phyloP scores from a whole-genome alignment of 2,797 vertebrate genomes.

The Pygocentrus nattereri region DNA sequence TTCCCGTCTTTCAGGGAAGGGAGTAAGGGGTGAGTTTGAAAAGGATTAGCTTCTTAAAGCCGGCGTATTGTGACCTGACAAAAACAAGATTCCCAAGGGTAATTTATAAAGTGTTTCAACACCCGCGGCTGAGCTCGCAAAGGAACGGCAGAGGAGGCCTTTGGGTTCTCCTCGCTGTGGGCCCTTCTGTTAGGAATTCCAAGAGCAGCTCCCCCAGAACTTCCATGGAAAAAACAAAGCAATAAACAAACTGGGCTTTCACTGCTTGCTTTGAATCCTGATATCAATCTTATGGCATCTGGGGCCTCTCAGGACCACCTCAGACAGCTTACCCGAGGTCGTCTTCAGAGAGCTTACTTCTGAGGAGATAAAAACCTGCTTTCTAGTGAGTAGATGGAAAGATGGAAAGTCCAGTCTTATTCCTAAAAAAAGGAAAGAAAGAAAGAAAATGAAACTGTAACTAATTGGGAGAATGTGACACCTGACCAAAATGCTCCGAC shows the following conservation, averaged over 20 bases:
- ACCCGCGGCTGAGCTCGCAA: conserved; percentile 5
- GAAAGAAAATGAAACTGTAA: conserved; percentile 9
- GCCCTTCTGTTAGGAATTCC: conserved; percentile 1
- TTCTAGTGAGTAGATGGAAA: not conserved
- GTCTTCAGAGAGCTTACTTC: conserved; percentile 11
- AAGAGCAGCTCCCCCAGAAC: conserved; percentile 25
- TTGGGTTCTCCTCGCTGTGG: not conserved
- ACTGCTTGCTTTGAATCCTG: conserved; percentile 18
- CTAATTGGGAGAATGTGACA: conserved; percentile 30
- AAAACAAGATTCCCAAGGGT: conserved; percentile 21
- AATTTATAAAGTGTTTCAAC: conserved; percentile 43
- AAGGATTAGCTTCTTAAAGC: conserved; percentile 32
- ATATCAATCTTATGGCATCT: conserved; percentile 32
- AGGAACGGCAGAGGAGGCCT: not conserved
- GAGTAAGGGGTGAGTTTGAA: conserved; percentile 13
- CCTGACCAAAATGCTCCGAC: conserved; percentile 19
- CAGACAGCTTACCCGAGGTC: conserved; percentile 21
- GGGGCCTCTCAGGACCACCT: conserved; percentile 9
- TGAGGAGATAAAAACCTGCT: too few species aligned
- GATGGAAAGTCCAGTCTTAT: not conserved
- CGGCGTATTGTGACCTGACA: conserved; percentile 26
- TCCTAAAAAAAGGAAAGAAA: not conserved
- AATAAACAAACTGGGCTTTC: conserved; percentile 31
- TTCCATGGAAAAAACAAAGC: conserved; percentile 19
- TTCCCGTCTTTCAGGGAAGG: conserved; percentile 29